Conservation (phyloP, 2,113 vertebrate genomes). For the Sebastes fasciatus region DNA sequence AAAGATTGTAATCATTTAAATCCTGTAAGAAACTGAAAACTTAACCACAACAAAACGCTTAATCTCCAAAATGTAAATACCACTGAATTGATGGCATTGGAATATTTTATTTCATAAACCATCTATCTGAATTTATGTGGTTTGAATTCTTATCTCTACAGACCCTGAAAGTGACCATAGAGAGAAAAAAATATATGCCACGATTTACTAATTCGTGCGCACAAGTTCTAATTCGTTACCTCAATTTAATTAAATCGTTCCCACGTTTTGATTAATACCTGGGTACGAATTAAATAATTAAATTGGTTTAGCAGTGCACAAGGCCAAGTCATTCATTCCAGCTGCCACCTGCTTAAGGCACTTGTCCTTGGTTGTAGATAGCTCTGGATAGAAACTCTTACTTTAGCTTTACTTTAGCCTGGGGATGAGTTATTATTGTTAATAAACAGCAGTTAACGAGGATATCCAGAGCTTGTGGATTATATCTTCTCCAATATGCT, state of each 20-base stretch:
- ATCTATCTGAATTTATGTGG: not conserved
- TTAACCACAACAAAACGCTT: not conserved
- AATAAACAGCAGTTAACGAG: not conserved
- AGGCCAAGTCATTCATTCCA: not conserved
- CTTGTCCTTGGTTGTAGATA: too few species aligned
- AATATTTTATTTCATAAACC: not conserved
- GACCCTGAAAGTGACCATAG: not conserved
- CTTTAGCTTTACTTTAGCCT: not conserved
- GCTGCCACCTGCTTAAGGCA: not conserved
- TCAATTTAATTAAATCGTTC: not conserved
- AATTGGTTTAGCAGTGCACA: not conserved
- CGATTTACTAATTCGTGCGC: not conserved
- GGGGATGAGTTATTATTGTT: too few species aligned
- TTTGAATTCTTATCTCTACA: not conserved
- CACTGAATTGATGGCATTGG: not conserved
- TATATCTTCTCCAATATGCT: not conserved
- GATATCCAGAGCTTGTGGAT: not conserved
- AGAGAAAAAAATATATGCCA: not conserved
- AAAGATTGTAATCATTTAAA: not conserved
- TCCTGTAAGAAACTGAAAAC: not conserved
- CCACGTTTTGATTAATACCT: not conserved
- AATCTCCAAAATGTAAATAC: not conserved
- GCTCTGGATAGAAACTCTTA: not conserved
- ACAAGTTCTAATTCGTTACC: not conserved
- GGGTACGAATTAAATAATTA: not conserved